These are phyloP conservation scores for Pelodiscus sinensis DNA, from an alignment of 2,113 vertebrate genomes.

Conservation along the genomic window DNA sequence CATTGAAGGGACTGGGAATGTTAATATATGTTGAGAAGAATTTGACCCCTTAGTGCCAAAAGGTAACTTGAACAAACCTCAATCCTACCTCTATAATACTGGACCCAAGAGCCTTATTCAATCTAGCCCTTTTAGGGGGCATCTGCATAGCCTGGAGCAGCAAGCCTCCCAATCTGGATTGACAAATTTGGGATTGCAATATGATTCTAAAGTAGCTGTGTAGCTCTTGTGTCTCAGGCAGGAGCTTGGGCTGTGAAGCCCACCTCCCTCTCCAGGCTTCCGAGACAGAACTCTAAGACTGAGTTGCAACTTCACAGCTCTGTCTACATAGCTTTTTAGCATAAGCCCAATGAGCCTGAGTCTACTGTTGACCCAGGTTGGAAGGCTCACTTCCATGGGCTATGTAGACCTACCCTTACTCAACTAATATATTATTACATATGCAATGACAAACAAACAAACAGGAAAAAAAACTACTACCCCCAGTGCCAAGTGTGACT, in stretches of 20 bases:
- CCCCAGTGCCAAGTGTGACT: background rate
- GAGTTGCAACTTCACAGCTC: background rate
- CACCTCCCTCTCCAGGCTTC: background rate
- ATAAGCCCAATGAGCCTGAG: background rate
- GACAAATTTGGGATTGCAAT: background rate
- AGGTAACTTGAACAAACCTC: background rate
- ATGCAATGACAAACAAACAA: background rate
- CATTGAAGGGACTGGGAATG: background rate
- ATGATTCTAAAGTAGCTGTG: background rate
- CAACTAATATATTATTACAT: background rate
- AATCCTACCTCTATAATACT: background rate
- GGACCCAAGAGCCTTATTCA: background rate
- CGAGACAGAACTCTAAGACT: background rate
- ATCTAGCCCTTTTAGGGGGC: background rate
- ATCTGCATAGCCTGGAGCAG: background rate
- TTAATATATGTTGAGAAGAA: background rate
- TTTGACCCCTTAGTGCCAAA: background rate
- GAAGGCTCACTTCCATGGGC: background rate
- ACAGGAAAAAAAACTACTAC: no score
- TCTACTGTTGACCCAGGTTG: background rate
- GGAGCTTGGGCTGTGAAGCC: background rate
- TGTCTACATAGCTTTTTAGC: background rate
- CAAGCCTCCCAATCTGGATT: background rate
- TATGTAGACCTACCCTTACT: background rate
- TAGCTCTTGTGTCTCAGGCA: background rate